These are phyloP conservation scores for Neomonachus schauinslandi DNA, from an alignment of 2,113 vertebrate genomes.

Conservation along the genomic window DNA sequence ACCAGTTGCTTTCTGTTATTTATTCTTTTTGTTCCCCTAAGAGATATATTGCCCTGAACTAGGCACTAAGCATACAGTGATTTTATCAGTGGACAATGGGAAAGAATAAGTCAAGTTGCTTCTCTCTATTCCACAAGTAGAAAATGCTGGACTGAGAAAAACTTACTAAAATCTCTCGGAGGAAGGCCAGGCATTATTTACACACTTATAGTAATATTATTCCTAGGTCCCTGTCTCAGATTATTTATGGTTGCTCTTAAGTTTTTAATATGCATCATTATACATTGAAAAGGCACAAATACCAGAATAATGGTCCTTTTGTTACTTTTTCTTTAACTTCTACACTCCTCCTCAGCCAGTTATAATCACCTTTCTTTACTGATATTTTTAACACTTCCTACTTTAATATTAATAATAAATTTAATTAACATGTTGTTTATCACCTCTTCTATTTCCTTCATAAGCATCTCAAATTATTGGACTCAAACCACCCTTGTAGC, in stretches of 20 bases:
- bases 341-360: not conserved
- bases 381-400: constrained; percentile 18
- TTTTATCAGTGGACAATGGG: not conserved
- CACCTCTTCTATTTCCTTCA: constrained; percentile 9
- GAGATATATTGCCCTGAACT: not conserved
- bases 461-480: not conserved
- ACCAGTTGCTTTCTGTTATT: not conserved
- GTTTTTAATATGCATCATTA: not conserved
- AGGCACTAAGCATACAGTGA: not conserved
- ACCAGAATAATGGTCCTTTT: not conserved
- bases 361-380: not conserved
- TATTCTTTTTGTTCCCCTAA: not conserved
- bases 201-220: not conserved
- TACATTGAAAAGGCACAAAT: not conserved
- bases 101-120: not conserved
- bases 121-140: not conserved
- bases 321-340: not conserved
- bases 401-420: not conserved
- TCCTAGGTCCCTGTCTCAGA: not conserved
- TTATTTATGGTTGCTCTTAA: not conserved
- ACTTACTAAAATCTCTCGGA: not conserved
- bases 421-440: not conserved
- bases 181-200: not conserved
- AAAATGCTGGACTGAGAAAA: not conserved
- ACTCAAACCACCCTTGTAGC: not conserved